Evolutionary conservation across 2,888 invertebrate genomes (phyloP).

Genomic region (Calameuta pallipes): DNA sequence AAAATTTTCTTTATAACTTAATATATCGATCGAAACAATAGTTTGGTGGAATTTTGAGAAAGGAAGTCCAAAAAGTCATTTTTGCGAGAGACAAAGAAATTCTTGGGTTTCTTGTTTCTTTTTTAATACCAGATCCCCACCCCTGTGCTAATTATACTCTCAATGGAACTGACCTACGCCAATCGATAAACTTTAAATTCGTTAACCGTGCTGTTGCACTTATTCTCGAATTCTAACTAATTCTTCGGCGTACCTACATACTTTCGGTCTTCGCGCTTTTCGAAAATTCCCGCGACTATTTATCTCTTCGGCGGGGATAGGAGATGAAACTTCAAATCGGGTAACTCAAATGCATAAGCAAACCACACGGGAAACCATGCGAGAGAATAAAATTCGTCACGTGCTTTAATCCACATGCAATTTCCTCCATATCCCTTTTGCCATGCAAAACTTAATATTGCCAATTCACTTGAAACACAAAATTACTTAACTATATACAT

Average conservation of each 20-base stretch:
- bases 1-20: constrained; percentile 10
- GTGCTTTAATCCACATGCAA: constrained; percentile 3
- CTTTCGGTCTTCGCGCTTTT: not conserved
- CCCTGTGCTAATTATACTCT: not conserved
- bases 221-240: not conserved
- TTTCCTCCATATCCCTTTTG: not conserved
- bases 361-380: constrained; percentile 11
- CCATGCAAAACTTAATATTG: not conserved
- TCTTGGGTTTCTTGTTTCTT: not conserved
- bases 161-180: not conserved
- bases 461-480: not conserved
- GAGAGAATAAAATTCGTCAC: not conserved
- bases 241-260: not conserved
- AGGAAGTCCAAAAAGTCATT: not conserved
- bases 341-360: constrained; percentile 17
- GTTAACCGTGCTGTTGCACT: not conserved
- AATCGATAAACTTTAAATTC: not conserved
- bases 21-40: constrained; percentile 13
- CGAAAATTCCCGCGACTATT: not conserved
- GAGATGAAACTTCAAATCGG: constrained; percentile 12
- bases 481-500: not conserved
- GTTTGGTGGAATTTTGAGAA: not conserved
- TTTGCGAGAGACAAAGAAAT: not conserved
- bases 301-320: constrained; percentile 6
- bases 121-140: not conserved